These are phyloP conservation scores for Batillaria attramentaria DNA, from an alignment of 1,140 invertebrate genomes.

Conservation along the genomic window DNA sequence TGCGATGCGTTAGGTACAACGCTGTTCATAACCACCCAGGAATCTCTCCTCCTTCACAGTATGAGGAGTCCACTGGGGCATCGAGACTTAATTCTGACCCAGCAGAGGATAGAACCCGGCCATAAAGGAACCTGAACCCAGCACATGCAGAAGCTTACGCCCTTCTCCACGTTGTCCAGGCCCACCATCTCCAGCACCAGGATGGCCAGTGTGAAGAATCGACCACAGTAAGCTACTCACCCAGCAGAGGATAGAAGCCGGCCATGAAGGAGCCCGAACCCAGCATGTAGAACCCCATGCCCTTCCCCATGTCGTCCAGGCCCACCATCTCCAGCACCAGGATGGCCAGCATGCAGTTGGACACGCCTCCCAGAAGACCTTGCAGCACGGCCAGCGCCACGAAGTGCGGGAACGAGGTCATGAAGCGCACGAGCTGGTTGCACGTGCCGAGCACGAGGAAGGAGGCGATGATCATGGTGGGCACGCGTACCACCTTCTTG, in stretches of 20 bases:
- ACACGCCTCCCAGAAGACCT: conserved; percentile 3
- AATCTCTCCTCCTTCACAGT: no score
- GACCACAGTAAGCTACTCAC: not conserved
- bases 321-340: conserved; percentile 22
- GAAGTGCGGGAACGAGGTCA: conserved; percentile 19
- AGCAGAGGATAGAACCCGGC: conserved; percentile 3
- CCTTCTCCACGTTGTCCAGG: conserved; percentile 8
- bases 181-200: conserved; percentile 22
- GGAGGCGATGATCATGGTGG: conserved; percentile 8
- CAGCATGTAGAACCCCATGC: not conserved
- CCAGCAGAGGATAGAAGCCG: conserved; percentile 4
- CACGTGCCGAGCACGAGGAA: conserved; percentile 5
- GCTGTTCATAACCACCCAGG: no score
- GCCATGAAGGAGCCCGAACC: not conserved
- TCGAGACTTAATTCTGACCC: not conserved
- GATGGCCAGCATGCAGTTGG: not conserved
- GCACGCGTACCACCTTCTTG: conserved; percentile 4
- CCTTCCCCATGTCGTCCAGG: conserved; percentile 11
- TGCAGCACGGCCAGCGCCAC: conserved; percentile 11
- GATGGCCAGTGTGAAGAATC: no score
- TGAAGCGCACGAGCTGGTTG: conserved; percentile 25
- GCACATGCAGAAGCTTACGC: not conserved
- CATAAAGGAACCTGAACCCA: not conserved
- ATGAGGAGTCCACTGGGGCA: no score
- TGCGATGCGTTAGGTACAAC: no score